Evolutionary conservation across 2,113 vertebrate genomes (phyloP), one percentile per base, ranked within the genome.

Genomic region (Callithrix jacchus): DNA sequence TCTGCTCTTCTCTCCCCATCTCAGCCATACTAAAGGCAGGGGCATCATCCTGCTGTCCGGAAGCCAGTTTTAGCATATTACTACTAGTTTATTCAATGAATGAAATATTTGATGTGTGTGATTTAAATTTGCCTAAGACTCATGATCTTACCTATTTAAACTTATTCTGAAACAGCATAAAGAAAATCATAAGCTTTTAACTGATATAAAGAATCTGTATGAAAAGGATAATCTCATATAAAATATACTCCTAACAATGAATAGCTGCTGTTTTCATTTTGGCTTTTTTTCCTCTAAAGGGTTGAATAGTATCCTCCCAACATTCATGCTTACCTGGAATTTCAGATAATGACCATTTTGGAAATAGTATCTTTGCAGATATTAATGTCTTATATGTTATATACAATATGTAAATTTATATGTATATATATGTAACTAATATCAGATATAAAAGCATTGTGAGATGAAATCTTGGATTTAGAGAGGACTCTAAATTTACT

Each of bases 1-100:
- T 84, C 56, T 66, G 10, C 20, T 71, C 30, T 40, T 56, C 45
- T 93, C 11, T 89, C 56, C 73, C 42, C 35, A 45, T 83, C 86
- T 27, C 98, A 99, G 99, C 98, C 20, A 99, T 99, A 96, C 45
- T 99, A 95, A 99, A 98, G 97, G 98, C 99, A 0, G 98, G 99
- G 47, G 99, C 98, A 42, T 98, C 2, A 98, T 99, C 71, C 98
- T 99, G 5, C 98, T 99, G 52, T 98, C 99, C 85, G 99, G 99
- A 5, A 88, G 52, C 30, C 17, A 66, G 25, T 80, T 82, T 86
- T 30, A 49, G 82, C 16, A 56, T 58, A 2, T 82, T 66, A 13
- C 7, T 83, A 7, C 12, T 47, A 87, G 81, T 68, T 74, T 40
- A 87, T 56, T 71, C 82, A 61, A 84, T 71, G 61, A 47, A 83